Percentiles rank a stretch among this genome's conserved stretches.
Conservation (phyloP, 2,113 vertebrate species). For the Collichthys lucidus region DNA sequence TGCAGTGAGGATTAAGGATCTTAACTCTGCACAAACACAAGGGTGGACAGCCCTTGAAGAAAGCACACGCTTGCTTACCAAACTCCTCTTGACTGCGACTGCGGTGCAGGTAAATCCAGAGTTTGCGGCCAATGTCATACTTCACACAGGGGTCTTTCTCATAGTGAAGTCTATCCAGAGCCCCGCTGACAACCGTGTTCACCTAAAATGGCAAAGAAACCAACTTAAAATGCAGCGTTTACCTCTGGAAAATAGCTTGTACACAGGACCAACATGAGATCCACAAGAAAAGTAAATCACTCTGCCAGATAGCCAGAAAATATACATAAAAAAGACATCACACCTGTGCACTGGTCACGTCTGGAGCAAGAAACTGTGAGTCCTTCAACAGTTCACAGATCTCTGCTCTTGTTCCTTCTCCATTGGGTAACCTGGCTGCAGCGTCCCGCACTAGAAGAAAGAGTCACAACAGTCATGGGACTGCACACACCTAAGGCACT, state of each 20-base stretch:
- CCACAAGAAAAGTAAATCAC: background rate
- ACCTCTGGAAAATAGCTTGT: background rate
- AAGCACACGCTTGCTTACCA: slow-evolving; percentile 81
- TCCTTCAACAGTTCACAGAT: slow-evolving; percentile 98
- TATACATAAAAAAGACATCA: background rate
- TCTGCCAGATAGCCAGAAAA: background rate
- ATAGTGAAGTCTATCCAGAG: slow-evolving; percentile 95
- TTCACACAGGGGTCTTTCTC: slow-evolving; percentile 99
- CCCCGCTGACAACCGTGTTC: slow-evolving; percentile 97
- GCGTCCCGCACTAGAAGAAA: slow-evolving; percentile 91
- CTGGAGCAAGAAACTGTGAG: slow-evolving; percentile 96
- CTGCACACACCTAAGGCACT: background rate
- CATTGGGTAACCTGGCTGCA: slow-evolving; percentile 95
- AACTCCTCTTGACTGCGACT: slow-evolving; percentile 97
- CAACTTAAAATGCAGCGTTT: background rate
- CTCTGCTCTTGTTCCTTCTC: slow-evolving; percentile 96
- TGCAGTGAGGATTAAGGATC: background rate
- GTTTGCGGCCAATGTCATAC: slow-evolving; percentile 95
- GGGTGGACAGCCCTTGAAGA: background rate
- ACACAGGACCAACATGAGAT: background rate
- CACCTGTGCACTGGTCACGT: slow-evolving; percentile 98
- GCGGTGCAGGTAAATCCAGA: slow-evolving; percentile 98
- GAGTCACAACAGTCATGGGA: rapidly evolving
- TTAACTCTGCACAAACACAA: background rate
- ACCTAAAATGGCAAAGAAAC: slow-evolving; percentile 82